Base-by-base conservation (phyloP, 2,113 vertebrate species). In the Serilophus lunatus region DNA sequence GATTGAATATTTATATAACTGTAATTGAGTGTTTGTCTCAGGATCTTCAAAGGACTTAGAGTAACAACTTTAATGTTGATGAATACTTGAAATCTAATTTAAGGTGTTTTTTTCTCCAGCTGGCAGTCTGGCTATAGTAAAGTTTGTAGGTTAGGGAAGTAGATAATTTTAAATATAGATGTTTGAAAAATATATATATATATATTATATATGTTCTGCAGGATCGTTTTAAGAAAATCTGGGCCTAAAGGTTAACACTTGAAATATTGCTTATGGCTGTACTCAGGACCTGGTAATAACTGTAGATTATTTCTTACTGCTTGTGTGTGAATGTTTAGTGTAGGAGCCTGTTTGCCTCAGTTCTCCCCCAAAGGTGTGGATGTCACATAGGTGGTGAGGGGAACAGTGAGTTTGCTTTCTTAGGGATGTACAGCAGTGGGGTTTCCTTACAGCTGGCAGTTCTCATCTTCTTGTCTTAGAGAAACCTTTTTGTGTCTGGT, bases 231-330 rank as follows among this genome's bases (percentile, higher is more conserved):
- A 65, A 75, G 77, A 51, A 69, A 69, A 85, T 54, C 38, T 54
- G 56, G 82, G 49, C 82, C 68, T 80, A 33, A 75, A 83, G 38
- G 13, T 81, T 72, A 77, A 87, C 80, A 83, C 66, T 78, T 70
- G 92, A 75, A 86, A 59, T 78, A 26, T 12, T 13, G 17, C 54
- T 96, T 79, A 61, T 17, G 33, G 57, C 69, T 80, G 74, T 65
- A 76, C 93, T 97, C 96, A 95, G 98, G 97, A 87, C 57, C 51
- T 77, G 91, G 25, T 88, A 49, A n/a, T 61, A 57, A 64, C 36
- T 69, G 4, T 7, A 36, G 64, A 44, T 61, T 35, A 24, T 78
- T 61, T 66, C n/a, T 64, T 36, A 17, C 19, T 14, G 18, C 23
- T 50, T 12, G n/a, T 33, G 10, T 31, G 70, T 77, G 86, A 76